Percentiles rank a stretch among this genome's conserved stretches.
Conservation (phyloP, 2,113 vertebrate species). For the Ptyas mucosa region DNA sequence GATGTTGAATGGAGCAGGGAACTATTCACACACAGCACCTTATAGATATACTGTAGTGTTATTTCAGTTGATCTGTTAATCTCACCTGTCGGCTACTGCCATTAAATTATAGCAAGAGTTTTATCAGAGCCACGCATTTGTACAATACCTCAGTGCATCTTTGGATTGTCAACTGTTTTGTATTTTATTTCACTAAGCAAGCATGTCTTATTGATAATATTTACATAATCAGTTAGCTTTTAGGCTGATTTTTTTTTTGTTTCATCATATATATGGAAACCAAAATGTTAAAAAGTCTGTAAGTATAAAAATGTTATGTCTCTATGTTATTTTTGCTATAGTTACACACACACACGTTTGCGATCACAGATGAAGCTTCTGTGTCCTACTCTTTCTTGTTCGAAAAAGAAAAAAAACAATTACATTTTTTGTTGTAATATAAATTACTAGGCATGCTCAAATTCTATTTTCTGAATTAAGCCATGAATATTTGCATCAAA, state of each 20-base stretch:
- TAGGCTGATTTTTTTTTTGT: not conserved
- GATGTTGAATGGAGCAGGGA: not conserved
- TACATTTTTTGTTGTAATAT: not conserved
- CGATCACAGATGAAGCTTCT: not conserved
- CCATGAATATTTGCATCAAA: not conserved
- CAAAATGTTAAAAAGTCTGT: not conserved
- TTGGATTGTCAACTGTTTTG: not conserved
- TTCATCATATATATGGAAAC: not conserved
- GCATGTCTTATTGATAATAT: not conserved
- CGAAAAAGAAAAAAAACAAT: not conserved
- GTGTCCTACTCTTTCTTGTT: not conserved
- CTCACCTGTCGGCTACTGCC: not conserved
- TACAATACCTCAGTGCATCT: no score
- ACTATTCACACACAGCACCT: not conserved
- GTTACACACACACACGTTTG: not conserved
- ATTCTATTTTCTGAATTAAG: conserved; percentile 20
- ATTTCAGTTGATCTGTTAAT: not conserved
- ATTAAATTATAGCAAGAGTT: not conserved
- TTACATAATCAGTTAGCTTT: not conserved
- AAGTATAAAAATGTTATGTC: not conserved
- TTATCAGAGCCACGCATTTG: not conserved
- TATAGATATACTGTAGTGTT: not conserved
- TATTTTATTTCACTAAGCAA: not conserved
- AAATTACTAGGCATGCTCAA: not conserved
- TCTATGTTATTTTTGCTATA: not conserved